Conservation (phyloP, 2,113 vertebrate genomes). For the Rhinopomastus cyanomelas region DNA sequence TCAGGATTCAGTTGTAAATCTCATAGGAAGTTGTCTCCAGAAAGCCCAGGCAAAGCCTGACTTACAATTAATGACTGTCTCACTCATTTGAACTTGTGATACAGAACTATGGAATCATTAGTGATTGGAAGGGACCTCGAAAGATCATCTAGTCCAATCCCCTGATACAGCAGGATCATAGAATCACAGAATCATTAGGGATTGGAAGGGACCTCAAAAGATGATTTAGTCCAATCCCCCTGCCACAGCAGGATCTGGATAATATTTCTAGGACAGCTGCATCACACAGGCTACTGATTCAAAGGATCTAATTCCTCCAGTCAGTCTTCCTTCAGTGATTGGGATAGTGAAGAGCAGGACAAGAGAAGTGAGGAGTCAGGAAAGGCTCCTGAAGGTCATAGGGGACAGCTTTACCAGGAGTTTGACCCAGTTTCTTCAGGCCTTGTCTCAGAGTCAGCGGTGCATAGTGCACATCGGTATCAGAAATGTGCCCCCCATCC, state of each 20-base stretch:
- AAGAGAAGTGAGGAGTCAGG: background rate
- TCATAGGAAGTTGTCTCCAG: background rate
- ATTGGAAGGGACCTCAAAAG: no score
- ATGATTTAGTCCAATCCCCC: no score
- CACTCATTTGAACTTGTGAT: background rate
- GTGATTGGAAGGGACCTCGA: no score
- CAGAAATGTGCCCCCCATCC: background rate
- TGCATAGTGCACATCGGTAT: background rate
- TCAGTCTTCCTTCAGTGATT: background rate
- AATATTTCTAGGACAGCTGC: no score
- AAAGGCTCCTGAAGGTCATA: background rate
- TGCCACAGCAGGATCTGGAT: no score
- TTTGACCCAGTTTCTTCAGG: background rate
- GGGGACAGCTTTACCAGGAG: constrained; percentile 2
- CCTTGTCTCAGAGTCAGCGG: background rate
- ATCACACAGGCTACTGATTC: background rate
- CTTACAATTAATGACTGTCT: background rate
- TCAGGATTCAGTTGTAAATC: background rate
- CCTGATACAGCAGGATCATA: no score
- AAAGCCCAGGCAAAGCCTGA: background rate
- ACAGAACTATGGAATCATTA: no score
- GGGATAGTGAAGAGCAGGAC: background rate
- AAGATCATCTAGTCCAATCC: no score
- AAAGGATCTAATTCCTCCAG: background rate
- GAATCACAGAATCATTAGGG: no score